Base-by-base conservation (phyloP, 1,140 invertebrate species). In the Oryctes rhinoceros region DNA sequence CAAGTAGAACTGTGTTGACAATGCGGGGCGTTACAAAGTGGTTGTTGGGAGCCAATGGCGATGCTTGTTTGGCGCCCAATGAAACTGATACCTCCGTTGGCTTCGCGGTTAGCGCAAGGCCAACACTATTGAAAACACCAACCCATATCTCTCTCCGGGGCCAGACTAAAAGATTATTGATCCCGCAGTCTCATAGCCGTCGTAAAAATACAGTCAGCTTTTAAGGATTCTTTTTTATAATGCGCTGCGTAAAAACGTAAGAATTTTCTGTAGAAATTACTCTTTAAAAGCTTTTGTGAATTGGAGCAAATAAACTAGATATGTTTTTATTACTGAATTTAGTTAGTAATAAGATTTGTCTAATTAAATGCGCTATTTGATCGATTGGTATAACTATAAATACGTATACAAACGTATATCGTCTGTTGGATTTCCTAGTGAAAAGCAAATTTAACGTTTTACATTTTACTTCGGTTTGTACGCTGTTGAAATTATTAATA, bases 1-100 rank as follows among this genome's bases (percentile, higher is more conserved):
- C 75, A 76, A 76, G 75, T 76, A 76, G 75, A 71, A 37, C 65
- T 71, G 65, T 76, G 75, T 76, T 76, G 75, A 76, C 75, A 78
- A 78, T 49, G 48, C 15, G 77, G 77, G 77, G 65, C 77, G 77
- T 78, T 78, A 62, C 77, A 53, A 62, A 53, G 49, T 48, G 48
- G 47, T n/a, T 76, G 75, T 76, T 76, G 75, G n/a, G 75, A 81
- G 83, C 85, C 85, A 86, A 86, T 86, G 81, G 81, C 78, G 65
- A 62, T 49, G 80, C 80, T 44, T 53, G 79, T 79, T 76, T 77
- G 76, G 81, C 81, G 80, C 84, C 85, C 84, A 85, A 84, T 86
- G 85, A 85, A 86, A 86, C 83, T 85, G 85, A 86, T 86, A 86
- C 85, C 85, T 84, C 80, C 79, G 83, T 84, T 84, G 85, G 85